These are phyloP conservation scores for Nipponia nippon DNA, from an alignment of 2,113 vertebrate species.

Conservation along the genomic window DNA sequence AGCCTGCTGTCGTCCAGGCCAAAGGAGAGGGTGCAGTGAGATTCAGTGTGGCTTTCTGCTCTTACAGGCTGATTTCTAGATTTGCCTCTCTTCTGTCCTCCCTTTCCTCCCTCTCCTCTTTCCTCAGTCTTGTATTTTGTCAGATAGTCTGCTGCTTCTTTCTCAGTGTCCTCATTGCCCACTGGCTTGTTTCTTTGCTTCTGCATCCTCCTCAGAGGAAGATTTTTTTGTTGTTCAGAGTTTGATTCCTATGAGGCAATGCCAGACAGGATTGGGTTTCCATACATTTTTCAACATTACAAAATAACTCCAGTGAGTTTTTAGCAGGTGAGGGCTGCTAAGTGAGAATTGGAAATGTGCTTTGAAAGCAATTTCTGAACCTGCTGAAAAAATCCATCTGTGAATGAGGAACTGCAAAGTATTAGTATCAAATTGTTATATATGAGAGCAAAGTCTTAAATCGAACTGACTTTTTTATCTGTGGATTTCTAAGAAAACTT, in stretches of 20 bases:
- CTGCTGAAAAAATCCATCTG: background rate
- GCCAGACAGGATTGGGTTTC: background rate
- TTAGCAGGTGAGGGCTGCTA: background rate
- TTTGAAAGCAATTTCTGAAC: background rate
- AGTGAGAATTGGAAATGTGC: background rate
- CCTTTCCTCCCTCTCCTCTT: background rate
- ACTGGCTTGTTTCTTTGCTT: background rate
- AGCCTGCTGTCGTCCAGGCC: background rate
- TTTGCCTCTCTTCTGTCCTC: background rate
- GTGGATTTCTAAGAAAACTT: background rate
- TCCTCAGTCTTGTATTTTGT: background rate
- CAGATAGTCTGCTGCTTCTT: background rate
- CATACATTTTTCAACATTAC: background rate
- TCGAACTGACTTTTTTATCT: background rate
- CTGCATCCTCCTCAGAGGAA: background rate
- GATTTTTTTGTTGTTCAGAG: background rate
- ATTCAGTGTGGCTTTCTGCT: background rate
- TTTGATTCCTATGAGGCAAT: background rate
- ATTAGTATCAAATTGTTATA: background rate
- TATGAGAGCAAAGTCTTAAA: background rate
- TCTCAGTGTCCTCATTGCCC: background rate
- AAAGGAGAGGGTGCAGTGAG: background rate
- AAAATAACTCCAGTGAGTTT: background rate
- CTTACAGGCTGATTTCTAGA: background rate
- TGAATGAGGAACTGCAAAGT: background rate